A percentile compares a stretch with the other conserved stretches of the same genome.
Conservation (phyloP, 2,113 vertebrate genomes). For the Sclerurus mexicanus region DNA sequence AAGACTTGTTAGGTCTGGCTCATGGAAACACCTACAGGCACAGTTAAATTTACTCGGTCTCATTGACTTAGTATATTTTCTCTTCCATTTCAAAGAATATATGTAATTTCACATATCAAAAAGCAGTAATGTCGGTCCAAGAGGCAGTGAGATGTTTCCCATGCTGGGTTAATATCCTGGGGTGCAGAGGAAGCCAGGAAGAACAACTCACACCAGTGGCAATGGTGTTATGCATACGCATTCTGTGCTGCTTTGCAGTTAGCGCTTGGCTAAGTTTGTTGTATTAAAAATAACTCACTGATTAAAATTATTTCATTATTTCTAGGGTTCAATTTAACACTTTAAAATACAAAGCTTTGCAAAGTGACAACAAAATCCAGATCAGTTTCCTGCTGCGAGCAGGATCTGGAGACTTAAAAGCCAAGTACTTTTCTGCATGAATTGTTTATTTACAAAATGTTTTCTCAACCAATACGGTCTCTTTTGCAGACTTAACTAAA, state of each 20-base stretch:
- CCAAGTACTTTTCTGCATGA: background rate
- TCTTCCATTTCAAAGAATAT: conserved; percentile 37
- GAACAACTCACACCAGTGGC: conserved; percentile 1
- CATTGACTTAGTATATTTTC: background rate
- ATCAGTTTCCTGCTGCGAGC: background rate
- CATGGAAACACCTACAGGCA: background rate
- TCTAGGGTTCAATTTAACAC: background rate
- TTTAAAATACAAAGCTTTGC: background rate
- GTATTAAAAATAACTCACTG: conserved; percentile 34
- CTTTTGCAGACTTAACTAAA: background rate
- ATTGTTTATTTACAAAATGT: background rate
- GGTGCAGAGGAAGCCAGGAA: conserved; percentile 15
- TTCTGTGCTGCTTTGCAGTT: background rate
- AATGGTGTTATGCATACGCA: background rate
- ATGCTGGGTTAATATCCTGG: conserved; percentile 10
- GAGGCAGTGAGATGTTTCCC: background rate
- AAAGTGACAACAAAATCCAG: background rate
- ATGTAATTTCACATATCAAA: conserved; percentile 61
- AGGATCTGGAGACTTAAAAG: background rate
- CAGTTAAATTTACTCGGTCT: background rate
- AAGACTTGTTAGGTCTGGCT: background rate
- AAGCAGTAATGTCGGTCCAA: background rate
- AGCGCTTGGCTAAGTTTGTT: background rate
- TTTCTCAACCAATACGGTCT: background rate
- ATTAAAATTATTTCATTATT: conserved; percentile 10